Evolutionary conservation across 2,888 invertebrate genomes (phyloP).

Genomic region (Unio delphinus): DNA sequence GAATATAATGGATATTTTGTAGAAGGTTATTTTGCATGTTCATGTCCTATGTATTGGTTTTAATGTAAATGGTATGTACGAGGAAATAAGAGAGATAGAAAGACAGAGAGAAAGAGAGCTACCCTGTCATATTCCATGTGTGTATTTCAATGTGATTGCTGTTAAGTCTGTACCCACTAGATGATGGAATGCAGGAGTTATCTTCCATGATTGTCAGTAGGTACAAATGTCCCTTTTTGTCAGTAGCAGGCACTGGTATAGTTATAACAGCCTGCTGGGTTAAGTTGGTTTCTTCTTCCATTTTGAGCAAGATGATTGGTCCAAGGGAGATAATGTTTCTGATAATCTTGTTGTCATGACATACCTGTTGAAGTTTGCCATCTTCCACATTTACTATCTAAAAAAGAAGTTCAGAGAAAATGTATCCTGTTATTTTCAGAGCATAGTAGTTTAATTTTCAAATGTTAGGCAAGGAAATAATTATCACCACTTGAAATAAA

Average conservation of each 20-base stretch:
- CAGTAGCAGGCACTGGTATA: slow-evolving; percentile 56
- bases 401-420: neutral
- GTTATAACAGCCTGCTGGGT: slow-evolving; percentile 60
- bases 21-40: too few relatives aligned
- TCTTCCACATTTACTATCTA: slow-evolving; percentile 37
- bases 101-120: slow-evolving; percentile 12
- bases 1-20: too few relatives aligned
- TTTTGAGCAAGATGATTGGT: slow-evolving; percentile 55
- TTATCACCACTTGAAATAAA: too few relatives aligned
- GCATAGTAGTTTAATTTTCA: too few relatives aligned
- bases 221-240: slow-evolving; percentile 47
- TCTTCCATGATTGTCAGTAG: slow-evolving; percentile 64
- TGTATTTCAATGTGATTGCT: slow-evolving; percentile 58
- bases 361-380: slow-evolving; percentile 25
- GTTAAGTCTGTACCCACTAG: slow-evolving; percentile 52
- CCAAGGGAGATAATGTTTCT: slow-evolving; percentile 61
- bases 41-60: too few relatives aligned
- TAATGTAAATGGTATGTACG: too few relatives aligned
- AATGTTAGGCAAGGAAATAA: too few relatives aligned
- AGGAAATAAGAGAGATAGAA: too few relatives aligned
- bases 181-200: slow-evolving; percentile 62
- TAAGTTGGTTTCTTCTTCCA: slow-evolving; percentile 34
- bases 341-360: slow-evolving; percentile 31
- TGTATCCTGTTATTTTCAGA: too few relatives aligned
- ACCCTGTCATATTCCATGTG: slow-evolving; percentile 65